Percentiles rank a stretch among this genome's conserved stretches.
These are phyloP conservation scores for Xenopus tropicalis DNA, from an alignment of 2,113 vertebrate genomes.

Conservation along the genomic window UCB_Xtro_10.0 CM004446.2:99674501-99675000, in stretches of 20 bases:
- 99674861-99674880: conserved; percentile 9
- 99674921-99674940: background rate
- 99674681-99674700: no score
- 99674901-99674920: conserved; percentile 10
- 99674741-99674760: background rate
- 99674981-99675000: no score
- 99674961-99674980: background rate
- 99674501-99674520: no score
- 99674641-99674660: no score
- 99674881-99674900: conserved; percentile 7
- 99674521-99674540: no score
- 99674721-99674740: background rate
- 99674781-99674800: conserved; percentile 24
- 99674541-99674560: no score
- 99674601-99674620: no score
- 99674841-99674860: conserved; percentile 1
- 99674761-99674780: background rate
- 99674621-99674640: no score
- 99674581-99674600: no score
- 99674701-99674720: no score
- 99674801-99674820: conserved; percentile 1
- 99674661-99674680: no score
- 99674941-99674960: background rate
- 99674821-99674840: conserved; percentile 11
- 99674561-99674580: no score